Base-by-base conservation (phyloP, 2,797 vertebrate genomes). In the Ammospiza maritima region DNA sequence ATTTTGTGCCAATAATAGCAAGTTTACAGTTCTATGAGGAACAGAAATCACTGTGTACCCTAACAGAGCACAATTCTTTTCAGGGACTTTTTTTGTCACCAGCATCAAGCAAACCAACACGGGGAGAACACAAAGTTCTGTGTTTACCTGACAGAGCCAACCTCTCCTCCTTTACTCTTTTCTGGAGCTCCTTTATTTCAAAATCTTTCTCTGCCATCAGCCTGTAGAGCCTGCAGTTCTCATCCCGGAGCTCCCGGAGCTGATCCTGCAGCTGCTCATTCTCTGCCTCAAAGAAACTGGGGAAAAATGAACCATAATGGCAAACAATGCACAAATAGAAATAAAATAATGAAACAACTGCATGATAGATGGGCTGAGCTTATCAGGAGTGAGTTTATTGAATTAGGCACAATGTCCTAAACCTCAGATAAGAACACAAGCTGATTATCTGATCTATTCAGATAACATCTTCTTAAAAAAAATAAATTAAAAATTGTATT, bases 201-300 rank as follows among this genome's bases (percentile, higher is more conserved):
- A 99, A 99, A 71, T 99, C 98, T 85, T 98, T 99, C 89, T 99
- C 99, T 27, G 97, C 97, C 72, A 99, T 77, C 25, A 99, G 98
- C 95, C 99, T 99, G 93, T 98, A 97, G 22, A 99, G 96, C 3
- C 99, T 97, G 54, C 98, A 98, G 6, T 99, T 99, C 97, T 99
- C 99, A 85, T 99, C 99, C 34, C 94, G 96, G 2, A 98, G 93
- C 93, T 98, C 98, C 84, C 99, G 97, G 85, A 99, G 88, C 65
- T 98, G 97, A 36, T 98, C 97, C 17, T 96, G 97, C 36, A 99
- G 97, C 85, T 96, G 97, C 50, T 98, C 90, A 0, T 98, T 97
- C 81, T 98, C 98, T 51, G 96, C 90, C 86, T 98, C 98, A 38
- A 98, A 93, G 38, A 98, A 85, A 75, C 99, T 99, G 67, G 14